Evolutionary conservation across 37 sponge, comb jelly and placozoan species (phyloP), one percentile per base, ranked within the genome.

Genomic region (Tethya wilhelma): DNA sequence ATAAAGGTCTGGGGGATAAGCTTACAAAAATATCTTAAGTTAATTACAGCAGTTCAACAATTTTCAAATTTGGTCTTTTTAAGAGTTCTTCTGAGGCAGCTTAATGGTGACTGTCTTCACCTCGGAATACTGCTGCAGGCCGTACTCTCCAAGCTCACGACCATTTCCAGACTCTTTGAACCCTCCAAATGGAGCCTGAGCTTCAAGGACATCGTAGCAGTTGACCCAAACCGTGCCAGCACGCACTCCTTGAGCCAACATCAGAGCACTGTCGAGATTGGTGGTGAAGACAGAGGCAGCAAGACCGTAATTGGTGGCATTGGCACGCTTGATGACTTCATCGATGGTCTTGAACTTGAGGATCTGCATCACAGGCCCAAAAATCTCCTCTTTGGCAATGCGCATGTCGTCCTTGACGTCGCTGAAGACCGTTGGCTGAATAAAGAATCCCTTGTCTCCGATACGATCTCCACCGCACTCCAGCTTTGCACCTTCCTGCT

Each of bases 281-380:
- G 33, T 75, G 29, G 99, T 98, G 77, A 94, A 93, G 25, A 98
- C 85, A 19, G 93, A 77, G 5, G 99, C 99, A 29, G 99, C 99
- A 32, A 98, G 88, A 34, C 99, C 99, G 56, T 91, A 98, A 12
- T 38, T 75, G 67, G 97, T 91, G 44, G 78, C 80, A 84, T 98
- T 98, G 63, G 97, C 97, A 53, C 99, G 90, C 67, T 86, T 85
- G 40, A 98, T 93, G 53, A 98, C 95, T 59, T 98, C 99, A 38
- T 98, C 99, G 8, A 93, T 74, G 39, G 87, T 93, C 83, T 91
- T 94, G 87, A 98, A 98, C 70, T 96, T 94, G 76, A 90, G 64
- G 53, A 98, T 98, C 81, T 96, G 99, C 99, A 96, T 96, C 55
- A 98, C 99, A 14, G 99, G 99, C 8, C 99, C 99, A 73, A 98